Percentiles rank a stretch among this genome's conserved stretches.
Conservation (phyloP, 2,888 invertebrate genomes). For the Ptilodon capucinus region DNA sequence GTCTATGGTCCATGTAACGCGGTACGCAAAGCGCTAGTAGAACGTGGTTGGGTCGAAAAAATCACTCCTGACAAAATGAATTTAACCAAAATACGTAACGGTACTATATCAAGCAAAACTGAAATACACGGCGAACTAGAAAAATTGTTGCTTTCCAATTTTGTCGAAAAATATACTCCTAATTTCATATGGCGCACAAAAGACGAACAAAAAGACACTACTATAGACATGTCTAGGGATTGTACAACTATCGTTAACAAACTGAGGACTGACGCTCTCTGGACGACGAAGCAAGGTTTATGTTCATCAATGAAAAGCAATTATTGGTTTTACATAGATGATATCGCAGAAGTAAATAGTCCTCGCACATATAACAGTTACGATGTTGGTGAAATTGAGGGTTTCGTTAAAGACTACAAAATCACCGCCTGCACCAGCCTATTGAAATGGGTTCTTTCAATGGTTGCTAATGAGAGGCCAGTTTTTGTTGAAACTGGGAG, state of each 20-base stretch:
- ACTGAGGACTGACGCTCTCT: constrained; percentile 60
- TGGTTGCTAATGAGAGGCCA: constrained; percentile 60
- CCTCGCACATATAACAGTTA: constrained; percentile 88
- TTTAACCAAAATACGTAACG: constrained; percentile 57
- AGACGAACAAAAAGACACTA: constrained; percentile 41
- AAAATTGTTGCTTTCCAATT: constrained; percentile 64
- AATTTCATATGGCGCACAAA: constrained; percentile 68
- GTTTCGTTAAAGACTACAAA: constrained; percentile 88
- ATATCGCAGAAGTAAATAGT: constrained; percentile 84
- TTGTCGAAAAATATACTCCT: constrained; percentile 59
- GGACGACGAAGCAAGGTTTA: constrained; percentile 74
- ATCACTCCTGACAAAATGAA: constrained; percentile 68
- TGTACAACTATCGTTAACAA: constrained; percentile 59
- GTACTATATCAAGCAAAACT: constrained; percentile 40
- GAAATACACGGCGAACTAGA: constrained; percentile 61
- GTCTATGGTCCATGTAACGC: constrained; percentile 77
- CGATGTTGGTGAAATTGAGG: constrained; percentile 80
- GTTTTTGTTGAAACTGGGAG: constrained; percentile 78
- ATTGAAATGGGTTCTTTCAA: constrained; percentile 82
- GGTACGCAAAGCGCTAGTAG: constrained; percentile 82
- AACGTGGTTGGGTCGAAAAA: constrained; percentile 89
- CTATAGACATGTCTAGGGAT: constrained; percentile 51
- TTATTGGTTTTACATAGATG: constrained; percentile 85
- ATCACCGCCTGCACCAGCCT: constrained; percentile 90
- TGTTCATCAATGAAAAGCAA: constrained; percentile 82